Evolutionary conservation across 1,140 invertebrate genomes (phyloP), one percentile per base, ranked within the genome.

Genomic region (Caenorhabditis tropicalis): DNA sequence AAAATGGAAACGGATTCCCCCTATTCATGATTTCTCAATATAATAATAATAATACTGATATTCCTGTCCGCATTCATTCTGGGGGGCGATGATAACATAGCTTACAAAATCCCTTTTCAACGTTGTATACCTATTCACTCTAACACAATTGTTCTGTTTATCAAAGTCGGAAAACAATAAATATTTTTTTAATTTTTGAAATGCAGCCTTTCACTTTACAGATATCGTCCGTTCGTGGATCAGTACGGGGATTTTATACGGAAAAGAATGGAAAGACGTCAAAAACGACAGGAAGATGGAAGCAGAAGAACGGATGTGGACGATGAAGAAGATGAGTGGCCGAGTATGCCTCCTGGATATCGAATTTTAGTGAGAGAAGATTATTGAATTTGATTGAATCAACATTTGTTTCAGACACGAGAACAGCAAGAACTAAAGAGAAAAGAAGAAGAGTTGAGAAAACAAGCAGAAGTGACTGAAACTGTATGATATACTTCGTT

Each of bases 201-300:
- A 15, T 4, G 16, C 10, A n/a, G n/a, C n/a, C n/a, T n/a, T n/a
- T n/a, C n/a, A n/a, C n/a, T 74, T 65, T 65, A 10, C 65, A 74
- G 65, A 15, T 74, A 43, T n/a, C 65, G 65, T 2, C 65, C 65
- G 33, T 74, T 74, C 36, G 65, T 74, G 2, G 65, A 74, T 24
- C 36, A 39, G 10, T 74, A 74, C 12, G 65, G 65, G 2, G n/a
- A 1, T 10, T 74, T 74, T 24, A 10, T 74, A 9, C 15, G n/a
- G 12, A 74, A 19, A 43, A 33, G n/a, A 24, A 74, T 74, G 65
- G 65, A 74, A 1, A 74, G n/a, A 46, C 19, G 65, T 12, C 65
- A 74, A 7, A 74, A 74, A 74, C n/a, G n/a, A n/a, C n/a, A n/a
- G 10, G 19, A 21, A 21, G 65, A 74, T 12, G 65, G n/a, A n/a